Evolutionary conservation across 2,888 invertebrate species (phyloP).

Genomic region (Trypoxylon attenuatum): DNA sequence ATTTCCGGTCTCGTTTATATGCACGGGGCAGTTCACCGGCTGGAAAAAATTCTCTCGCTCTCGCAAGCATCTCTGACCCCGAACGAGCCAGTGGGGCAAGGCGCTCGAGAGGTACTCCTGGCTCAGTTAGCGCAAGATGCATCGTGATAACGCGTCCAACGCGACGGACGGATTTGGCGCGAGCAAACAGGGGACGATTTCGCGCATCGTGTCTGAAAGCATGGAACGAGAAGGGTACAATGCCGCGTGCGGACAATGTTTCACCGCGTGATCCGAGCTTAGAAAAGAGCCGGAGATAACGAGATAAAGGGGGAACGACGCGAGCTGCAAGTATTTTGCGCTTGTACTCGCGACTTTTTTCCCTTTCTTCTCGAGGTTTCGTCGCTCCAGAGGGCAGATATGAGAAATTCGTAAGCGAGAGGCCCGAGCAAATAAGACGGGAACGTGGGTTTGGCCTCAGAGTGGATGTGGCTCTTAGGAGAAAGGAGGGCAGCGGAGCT

Average conservation of each 20-base stretch:
- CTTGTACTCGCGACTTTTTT: background rate
- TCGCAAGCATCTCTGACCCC: too few relatives aligned
- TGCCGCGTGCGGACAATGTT: background rate
- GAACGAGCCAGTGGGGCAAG: too few relatives aligned
- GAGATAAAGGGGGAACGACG: background rate
- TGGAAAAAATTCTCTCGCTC: too few relatives aligned
- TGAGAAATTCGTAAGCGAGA: background rate
- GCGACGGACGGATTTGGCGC: background rate
- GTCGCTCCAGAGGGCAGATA: background rate
- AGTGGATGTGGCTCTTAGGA: background rate
- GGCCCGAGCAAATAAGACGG: background rate
- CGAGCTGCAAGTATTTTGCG: background rate
- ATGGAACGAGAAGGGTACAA: background rate
- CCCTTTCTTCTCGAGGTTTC: background rate
- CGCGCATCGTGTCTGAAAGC: background rate
- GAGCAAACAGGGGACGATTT: background rate
- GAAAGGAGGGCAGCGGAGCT: constrained; percentile 10
- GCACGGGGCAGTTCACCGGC: too few relatives aligned
- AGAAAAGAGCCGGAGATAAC: background rate
- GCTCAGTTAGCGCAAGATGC: too few relatives aligned
- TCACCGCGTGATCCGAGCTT: background rate
- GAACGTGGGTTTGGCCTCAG: background rate
- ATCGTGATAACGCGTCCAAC: background rate
- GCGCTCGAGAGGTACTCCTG: background rate
- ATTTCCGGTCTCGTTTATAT: constrained; percentile 68